Conservation (phyloP, 2,797 vertebrate species). For the Malacoraja senta region DNA sequence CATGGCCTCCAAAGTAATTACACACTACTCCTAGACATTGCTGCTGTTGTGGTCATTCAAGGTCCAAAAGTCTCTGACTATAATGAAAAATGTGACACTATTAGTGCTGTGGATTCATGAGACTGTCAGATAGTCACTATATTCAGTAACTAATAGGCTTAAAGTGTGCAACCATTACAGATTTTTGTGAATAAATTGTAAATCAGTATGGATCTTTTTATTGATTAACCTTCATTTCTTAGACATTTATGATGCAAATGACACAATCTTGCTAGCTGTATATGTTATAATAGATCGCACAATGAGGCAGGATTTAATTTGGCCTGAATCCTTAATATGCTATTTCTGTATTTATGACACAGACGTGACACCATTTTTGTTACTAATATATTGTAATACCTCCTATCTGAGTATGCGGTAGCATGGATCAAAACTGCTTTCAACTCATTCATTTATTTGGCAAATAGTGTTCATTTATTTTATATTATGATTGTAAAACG, state of each 20-base stretch:
- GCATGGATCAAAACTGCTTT: neutral
- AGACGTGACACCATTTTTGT: neutral
- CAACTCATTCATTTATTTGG: neutral
- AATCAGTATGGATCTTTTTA: slow-evolving; percentile 29
- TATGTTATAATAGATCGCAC: slow-evolving; percentile 32
- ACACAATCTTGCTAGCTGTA: neutral
- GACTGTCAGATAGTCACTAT: slow-evolving; percentile 16
- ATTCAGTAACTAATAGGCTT: slow-evolving; percentile 36
- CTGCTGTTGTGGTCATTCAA: slow-evolving; percentile 30
- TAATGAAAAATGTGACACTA: slow-evolving; percentile 36
- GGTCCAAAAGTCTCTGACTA: slow-evolving; percentile 15
- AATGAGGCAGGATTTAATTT: slow-evolving; percentile 27
- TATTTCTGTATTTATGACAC: slow-evolving; percentile 25
- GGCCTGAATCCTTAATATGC: neutral
- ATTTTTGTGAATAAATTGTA: slow-evolving; percentile 36
- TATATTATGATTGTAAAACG: neutral
- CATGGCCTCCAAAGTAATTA: slow-evolving; percentile 18
- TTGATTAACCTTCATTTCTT: slow-evolving; percentile 33
- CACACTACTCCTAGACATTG: neutral
- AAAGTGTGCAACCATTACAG: slow-evolving; percentile 34
- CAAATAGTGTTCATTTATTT: neutral
- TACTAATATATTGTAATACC: neutral
- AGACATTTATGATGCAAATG: slow-evolving; percentile 35
- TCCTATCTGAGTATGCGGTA: neutral
- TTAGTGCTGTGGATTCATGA: slow-evolving; percentile 12